Evolutionary conservation across 2,888 invertebrate genomes (phyloP).

Genomic region (Himalopsyche tibetana): DNA sequence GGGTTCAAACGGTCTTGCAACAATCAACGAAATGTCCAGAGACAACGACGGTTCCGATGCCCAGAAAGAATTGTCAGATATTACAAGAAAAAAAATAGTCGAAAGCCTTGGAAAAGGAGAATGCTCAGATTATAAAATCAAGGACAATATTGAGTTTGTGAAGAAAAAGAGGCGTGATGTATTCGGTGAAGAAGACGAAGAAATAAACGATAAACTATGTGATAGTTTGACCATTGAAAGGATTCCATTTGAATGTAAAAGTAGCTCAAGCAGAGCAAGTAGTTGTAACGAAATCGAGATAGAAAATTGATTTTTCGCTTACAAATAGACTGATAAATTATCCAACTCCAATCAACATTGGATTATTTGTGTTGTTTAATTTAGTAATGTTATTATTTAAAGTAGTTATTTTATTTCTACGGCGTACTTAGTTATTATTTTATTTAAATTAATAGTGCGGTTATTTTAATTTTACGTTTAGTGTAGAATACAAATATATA

Average conservation of each 20-base stretch:
- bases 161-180: slow-evolving; percentile 60
- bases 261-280: slow-evolving; percentile 76
- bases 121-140: slow-evolving; percentile 51
- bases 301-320: slow-evolving; percentile 71
- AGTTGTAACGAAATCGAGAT: slow-evolving; percentile 72
- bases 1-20: slow-evolving; percentile 68
- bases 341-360: too few relatives aligned
- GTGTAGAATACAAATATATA: too few relatives aligned
- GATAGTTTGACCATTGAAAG: slow-evolving; percentile 53
- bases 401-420: too few relatives aligned
- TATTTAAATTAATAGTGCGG: too few relatives aligned
- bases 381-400: too few relatives aligned
- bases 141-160: slow-evolving; percentile 51
- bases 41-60: slow-evolving; percentile 69
- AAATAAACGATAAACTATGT: slow-evolving; percentile 69
- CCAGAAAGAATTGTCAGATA: slow-evolving; percentile 69
- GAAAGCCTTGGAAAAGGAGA: slow-evolving; percentile 42
- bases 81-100: slow-evolving; percentile 67
- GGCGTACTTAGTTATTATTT: too few relatives aligned
- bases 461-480: too few relatives aligned
- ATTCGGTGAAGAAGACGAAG: slow-evolving; percentile 50
- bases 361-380: too few relatives aligned
- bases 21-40: slow-evolving; percentile 71
- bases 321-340: not conserved
- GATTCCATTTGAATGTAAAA: slow-evolving; percentile 72